Conservation (phyloP, 2,888 invertebrate genomes). For the Phalangium opilio region DNA sequence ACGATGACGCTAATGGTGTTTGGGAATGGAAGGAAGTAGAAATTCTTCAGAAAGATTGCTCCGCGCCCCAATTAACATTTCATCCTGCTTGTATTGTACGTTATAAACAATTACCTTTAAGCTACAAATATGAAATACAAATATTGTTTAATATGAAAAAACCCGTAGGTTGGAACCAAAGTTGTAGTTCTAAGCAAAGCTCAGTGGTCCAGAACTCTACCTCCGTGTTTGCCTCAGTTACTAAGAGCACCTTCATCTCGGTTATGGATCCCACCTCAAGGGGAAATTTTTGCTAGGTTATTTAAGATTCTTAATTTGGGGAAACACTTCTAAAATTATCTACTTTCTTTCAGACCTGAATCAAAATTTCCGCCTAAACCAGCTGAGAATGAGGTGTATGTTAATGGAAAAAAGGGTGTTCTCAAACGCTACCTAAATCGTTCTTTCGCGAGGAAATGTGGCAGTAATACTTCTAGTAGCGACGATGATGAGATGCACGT, state of each 20-base stretch:
- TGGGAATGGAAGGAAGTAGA: conserved; percentile 44
- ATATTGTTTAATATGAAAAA: conserved; percentile 4
- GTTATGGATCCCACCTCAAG: conserved; percentile 21
- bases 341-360: not conserved
- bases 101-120: not conserved
- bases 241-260: conserved; percentile 13
- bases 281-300: no score
- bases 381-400: conserved; percentile 12
- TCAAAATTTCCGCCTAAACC: not conserved
- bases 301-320: no score
- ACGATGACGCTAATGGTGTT: conserved; percentile 37
- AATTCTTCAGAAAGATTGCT: conserved; percentile 58
- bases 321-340: not conserved
- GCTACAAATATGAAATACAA: no score
- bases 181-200: conserved; percentile 30
- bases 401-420: conserved; percentile 18
- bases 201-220: conserved; percentile 20
- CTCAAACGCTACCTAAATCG: conserved; percentile 6
- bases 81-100: conserved; percentile 70
- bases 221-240: conserved; percentile 13
- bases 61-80: conserved; percentile 78
- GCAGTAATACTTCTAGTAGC: conserved; percentile 10
- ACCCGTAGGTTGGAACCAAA: conserved; percentile 27
- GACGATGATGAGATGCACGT: conserved; percentile 10
- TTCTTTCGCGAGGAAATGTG: not conserved